Base-by-base conservation (phyloP, 30 jellyfish, hydroid and myxozoan genomes). In the Phacellophora camtschatica region DNA sequence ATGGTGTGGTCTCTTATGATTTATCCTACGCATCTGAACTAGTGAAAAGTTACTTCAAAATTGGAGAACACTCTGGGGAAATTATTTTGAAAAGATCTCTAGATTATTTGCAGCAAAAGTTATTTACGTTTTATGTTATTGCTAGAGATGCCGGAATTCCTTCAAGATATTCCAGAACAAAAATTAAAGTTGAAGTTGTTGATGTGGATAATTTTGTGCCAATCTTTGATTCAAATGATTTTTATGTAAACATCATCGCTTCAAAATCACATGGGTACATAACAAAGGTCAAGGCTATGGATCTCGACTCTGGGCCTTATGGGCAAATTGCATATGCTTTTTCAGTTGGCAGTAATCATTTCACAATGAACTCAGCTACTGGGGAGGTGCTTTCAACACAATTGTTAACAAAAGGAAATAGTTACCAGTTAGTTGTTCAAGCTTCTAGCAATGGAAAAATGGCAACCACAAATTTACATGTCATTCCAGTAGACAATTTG, bases 251-350 rank as follows among this genome's bases (percentile, higher is more conserved):
- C 63, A 23, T 35, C 5, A 34, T 73, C 8, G 57, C 84, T 23
- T 57, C 70, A 19, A 71, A 49, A 5, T 46, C 79, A 25, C 65
- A 48, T 29, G 88, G 84, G n/a, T 10, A 9, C 43, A 57, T 88
- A 5, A 71, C 78, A 6, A 66, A 50, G 19, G 31, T 88, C 39
- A 45, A 36, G 2, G 97, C 95, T 39, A 24, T 56, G 3, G 97
- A 88, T 63, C 41, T 32, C n/a, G 97, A 88, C 70, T 36, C 77
- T 49, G 97, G 97, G 35, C 33, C 16, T 16, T 37, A 28, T 59
- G 87, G 89, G 16, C 18, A 71, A 49, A 49, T 80, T 5, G 20
- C 22, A 4, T 88, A 78, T 58, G 68, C 74, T 45, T 68, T 85
- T 37, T 85, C 32, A n/a, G 22, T 56, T 12, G 75, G 66, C 25